phyloP scores from a whole-genome alignment of 2,888 invertebrate genomes.

The Serrognathus titanus region DNA sequence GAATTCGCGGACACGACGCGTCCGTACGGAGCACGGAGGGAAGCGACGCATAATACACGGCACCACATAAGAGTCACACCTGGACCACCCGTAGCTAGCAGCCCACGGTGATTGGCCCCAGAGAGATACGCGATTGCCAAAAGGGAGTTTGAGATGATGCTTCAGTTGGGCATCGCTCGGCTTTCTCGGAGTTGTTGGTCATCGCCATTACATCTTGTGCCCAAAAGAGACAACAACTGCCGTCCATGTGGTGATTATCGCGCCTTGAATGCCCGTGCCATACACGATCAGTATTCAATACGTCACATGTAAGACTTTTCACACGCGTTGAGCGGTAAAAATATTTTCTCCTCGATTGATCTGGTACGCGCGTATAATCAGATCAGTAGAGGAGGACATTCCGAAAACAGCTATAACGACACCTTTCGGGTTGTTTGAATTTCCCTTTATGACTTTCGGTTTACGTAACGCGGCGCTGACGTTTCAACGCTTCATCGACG shows the following conservation, averaged over 20 bases:
- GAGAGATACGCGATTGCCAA: constrained; percentile 27
- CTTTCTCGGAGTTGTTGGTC: constrained; percentile 32
- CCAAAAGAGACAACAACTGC: constrained; percentile 25
- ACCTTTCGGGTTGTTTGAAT: constrained; percentile 34
- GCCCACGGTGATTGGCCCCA: constrained; percentile 32
- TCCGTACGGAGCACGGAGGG: too few species aligned
- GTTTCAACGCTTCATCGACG: constrained; percentile 42
- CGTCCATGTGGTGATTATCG: constrained; percentile 30
- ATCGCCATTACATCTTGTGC: constrained; percentile 31
- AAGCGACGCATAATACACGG: too few species aligned
- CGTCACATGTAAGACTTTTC: constrained; percentile 26
- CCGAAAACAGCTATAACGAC: constrained; percentile 29
- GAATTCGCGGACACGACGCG: too few species aligned
- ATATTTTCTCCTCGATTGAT: constrained; percentile 31
- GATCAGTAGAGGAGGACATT: constrained; percentile 37
- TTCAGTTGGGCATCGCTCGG: constrained; percentile 27
- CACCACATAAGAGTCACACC: too few species aligned
- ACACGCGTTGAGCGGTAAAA: too few species aligned
- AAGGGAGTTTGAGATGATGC: constrained; percentile 29
- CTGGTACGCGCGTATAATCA: constrained; percentile 41
- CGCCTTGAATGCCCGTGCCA: constrained; percentile 21
- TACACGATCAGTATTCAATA: constrained; percentile 24
- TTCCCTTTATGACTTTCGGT: constrained; percentile 38
- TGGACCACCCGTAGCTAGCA: too few species aligned
- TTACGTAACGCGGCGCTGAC: constrained; percentile 44